These are phyloP conservation scores for Stomorhina lunata DNA, from an alignment of 2,888 invertebrate species.

Conservation along the genomic window DNA sequence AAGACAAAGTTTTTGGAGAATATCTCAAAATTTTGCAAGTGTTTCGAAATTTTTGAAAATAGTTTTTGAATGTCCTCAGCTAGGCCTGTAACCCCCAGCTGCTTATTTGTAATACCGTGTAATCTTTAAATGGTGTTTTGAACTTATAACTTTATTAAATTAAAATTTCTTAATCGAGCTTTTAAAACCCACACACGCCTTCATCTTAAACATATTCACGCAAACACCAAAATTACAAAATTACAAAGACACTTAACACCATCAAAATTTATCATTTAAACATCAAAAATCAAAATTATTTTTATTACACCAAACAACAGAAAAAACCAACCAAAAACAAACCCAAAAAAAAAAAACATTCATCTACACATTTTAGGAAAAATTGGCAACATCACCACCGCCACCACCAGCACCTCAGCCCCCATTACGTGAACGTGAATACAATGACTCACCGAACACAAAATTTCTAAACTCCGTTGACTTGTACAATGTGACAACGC, in stretches of 20 bases:
- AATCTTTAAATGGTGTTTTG: too few species aligned
- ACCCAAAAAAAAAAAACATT: conserved; percentile 68
- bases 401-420: conserved; percentile 71
- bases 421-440: conserved; percentile 69
- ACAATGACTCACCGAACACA: conserved; percentile 73
- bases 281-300: conserved; percentile 13
- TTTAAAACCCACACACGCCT: not conserved
- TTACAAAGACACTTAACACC: conserved; percentile 10
- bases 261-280: conserved; percentile 7
- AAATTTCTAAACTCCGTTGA: conserved; percentile 77
- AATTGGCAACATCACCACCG: conserved; percentile 71
- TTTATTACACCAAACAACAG: conserved; percentile 63
- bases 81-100: too few species aligned
- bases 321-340: conserved; percentile 35
- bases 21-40: too few species aligned
- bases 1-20: too few species aligned
- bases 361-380: conserved; percentile 70
- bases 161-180: too few species aligned
- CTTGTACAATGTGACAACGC: conserved; percentile 74
- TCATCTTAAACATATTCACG: not conserved
- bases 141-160: too few species aligned
- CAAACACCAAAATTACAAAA: not conserved
- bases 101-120: too few species aligned
- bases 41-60: too few species aligned
- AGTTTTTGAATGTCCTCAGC: too few species aligned